phyloP scores from a whole-genome alignment of 2,888 invertebrate species.

The Alsophila aescularia region DNA sequence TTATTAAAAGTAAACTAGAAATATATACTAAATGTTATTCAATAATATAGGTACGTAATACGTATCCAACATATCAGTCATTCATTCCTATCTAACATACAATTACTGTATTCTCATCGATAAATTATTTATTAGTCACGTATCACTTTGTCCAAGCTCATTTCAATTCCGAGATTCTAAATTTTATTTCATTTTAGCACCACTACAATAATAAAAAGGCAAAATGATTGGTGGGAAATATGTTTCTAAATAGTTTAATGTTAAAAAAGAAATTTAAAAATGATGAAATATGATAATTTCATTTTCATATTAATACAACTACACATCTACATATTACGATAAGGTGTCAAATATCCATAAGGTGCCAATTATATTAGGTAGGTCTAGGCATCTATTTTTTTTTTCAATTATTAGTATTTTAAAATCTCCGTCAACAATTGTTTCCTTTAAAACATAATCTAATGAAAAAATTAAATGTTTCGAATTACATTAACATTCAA shows the following conservation, averaged over 20 bases:
- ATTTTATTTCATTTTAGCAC: conserved; percentile 45
- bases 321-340: neutral
- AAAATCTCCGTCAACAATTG: neutral
- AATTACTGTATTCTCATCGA: conserved; percentile 6
- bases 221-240: conserved; percentile 52
- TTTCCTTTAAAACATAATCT: neutral
- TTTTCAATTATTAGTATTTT: neutral
- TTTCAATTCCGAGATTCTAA: conserved; percentile 30
- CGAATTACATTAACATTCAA: neutral
- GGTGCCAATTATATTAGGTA: no score
- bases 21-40: conserved; percentile 23
- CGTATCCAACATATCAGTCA: conserved; percentile 32
- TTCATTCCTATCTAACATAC: conserved; percentile 18
- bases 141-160: conserved; percentile 34
- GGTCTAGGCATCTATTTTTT: no score
- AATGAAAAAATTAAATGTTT: neutral
- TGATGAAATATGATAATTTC: neutral
- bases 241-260: neutral
- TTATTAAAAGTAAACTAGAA: conserved; percentile 10
- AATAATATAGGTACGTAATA: conserved; percentile 6
- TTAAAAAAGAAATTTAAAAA: neutral
- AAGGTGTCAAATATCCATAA: no score
- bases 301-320: neutral
- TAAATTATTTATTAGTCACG: conserved; percentile 13
- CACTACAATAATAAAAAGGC: conserved; percentile 48